Percentiles rank a stretch among this genome's conserved stretches.
phyloP scores from a whole-genome alignment of 1,140 invertebrate species.

The Drosophila azteca region DNA sequence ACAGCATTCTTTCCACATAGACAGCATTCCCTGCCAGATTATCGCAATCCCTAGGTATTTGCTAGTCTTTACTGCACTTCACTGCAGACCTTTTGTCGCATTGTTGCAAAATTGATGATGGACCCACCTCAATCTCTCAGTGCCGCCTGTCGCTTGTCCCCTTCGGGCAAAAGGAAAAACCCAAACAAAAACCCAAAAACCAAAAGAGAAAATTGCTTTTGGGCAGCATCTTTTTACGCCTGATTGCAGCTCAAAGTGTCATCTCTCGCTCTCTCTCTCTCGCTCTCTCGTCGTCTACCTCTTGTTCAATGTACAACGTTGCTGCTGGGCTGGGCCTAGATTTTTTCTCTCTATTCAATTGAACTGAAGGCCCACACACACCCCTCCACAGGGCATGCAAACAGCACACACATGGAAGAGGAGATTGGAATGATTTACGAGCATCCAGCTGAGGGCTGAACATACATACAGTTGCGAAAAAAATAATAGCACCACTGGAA shows the following conservation, averaged over 20 bases:
- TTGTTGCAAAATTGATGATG: slow-evolving; percentile 81
- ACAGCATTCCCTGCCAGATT: too few species aligned
- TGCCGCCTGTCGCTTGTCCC: neutral
- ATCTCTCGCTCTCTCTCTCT: slow-evolving; percentile 14
- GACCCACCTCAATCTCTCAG: slow-evolving; percentile 27
- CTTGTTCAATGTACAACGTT: neutral
- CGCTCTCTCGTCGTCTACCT: neutral
- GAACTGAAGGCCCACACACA: slow-evolving; percentile 43
- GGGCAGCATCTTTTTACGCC: slow-evolving; percentile 78
- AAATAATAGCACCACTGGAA: too few species aligned
- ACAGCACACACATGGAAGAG: slow-evolving; percentile 40
- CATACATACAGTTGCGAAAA: too few species aligned
- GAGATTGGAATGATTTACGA: slow-evolving; percentile 68
- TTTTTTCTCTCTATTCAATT: slow-evolving; percentile 41
- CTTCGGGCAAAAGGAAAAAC: slow-evolving; percentile 31
- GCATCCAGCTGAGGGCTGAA: slow-evolving; percentile 39
- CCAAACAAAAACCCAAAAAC: slow-evolving; percentile 56
- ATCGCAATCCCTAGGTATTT: neutral
- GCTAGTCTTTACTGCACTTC: neutral
- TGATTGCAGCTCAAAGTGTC: slow-evolving; percentile 71
- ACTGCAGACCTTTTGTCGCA: slow-evolving; percentile 56
- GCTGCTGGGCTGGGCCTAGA: slow-evolving; percentile 9
- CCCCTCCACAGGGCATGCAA: slow-evolving; percentile 42
- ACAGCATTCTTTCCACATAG: too few species aligned
- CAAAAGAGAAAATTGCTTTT: slow-evolving; percentile 75